Evolutionary conservation across 2,888 invertebrate genomes (phyloP), one percentile per base, ranked within the genome.

Genomic region (Hirtodrosophila cameraria): DNA sequence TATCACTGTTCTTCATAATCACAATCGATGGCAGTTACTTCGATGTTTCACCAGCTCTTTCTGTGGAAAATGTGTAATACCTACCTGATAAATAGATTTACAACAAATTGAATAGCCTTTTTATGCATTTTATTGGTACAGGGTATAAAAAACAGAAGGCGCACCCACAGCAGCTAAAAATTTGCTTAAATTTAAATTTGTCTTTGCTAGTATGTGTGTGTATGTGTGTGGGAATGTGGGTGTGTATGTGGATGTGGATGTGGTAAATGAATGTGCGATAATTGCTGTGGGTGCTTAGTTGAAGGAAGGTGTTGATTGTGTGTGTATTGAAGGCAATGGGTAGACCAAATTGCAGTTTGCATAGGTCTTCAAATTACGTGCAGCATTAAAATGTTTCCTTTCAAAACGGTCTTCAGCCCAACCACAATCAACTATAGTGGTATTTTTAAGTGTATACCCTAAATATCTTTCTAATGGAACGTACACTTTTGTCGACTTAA

Each of bases 131-230:
- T 23, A 8, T 23, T 6, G 23, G 7, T 23, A 23, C 23, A 23
- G 23, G 18, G 36, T 31, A 70, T 35, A 52, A 60, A 36, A 35
- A 42, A 36, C 41, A 54, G 38, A 53, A 58, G 31, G 39, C 46
- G 15, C 36, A 38, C 45, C 48, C 23, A 50, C 50, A 33, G 30
- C 52, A 50, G 38, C 45, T 33, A 53, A 52, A 80, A 58, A 55
- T 59, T 73, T 69, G 36, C 57, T 43, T 65, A 61, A 78, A 84
- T 84, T 77, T 64, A 81, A 79, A 83, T 75, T 72, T 65, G 75
- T 71, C 48, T 74, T 30, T 23, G 36, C 36, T 12, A 31, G 43
- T 59, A 15, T 42, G 46, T 39, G 20, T 36, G 48, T 36, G 46
- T 25, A 25, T 28, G 11, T 48, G 43, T 20, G 35, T 28, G 11